Conservation (phyloP, 2,113 vertebrate genomes). For the Arizona elegans region DNA sequence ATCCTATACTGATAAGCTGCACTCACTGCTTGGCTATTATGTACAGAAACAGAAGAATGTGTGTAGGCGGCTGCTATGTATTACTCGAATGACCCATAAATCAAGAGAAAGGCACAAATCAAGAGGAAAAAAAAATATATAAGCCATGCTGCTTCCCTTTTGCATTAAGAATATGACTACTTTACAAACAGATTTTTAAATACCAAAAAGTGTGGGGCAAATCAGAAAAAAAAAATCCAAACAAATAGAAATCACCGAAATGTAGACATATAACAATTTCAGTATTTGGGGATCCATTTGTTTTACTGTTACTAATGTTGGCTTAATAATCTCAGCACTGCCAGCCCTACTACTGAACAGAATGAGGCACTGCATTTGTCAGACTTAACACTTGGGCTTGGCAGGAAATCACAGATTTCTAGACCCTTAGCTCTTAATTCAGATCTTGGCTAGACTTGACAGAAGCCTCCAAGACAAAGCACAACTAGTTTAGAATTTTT, state of each 20-base stretch:
- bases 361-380: neutral
- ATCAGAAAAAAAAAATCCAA: neutral
- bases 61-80: neutral
- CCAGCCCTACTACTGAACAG: neutral
- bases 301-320: neutral
- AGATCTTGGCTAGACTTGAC: neutral
- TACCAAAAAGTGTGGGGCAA: neutral
- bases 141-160: neutral
- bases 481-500: neutral
- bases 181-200: neutral
- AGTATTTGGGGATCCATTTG: neutral
- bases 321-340: neutral
- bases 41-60: neutral
- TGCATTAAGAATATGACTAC: neutral
- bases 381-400: neutral
- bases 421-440: neutral
- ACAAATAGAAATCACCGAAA: neutral
- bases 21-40: neutral
- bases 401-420: neutral
- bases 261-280: neutral
- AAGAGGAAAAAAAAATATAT: neutral
- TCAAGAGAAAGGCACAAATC: neutral
- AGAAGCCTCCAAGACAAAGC: neutral
- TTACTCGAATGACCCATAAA: neutral
- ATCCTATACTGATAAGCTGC: neutral